Conservation (phyloP, 2,888 invertebrate genomes). For the Cactoblastis cactorum region DNA sequence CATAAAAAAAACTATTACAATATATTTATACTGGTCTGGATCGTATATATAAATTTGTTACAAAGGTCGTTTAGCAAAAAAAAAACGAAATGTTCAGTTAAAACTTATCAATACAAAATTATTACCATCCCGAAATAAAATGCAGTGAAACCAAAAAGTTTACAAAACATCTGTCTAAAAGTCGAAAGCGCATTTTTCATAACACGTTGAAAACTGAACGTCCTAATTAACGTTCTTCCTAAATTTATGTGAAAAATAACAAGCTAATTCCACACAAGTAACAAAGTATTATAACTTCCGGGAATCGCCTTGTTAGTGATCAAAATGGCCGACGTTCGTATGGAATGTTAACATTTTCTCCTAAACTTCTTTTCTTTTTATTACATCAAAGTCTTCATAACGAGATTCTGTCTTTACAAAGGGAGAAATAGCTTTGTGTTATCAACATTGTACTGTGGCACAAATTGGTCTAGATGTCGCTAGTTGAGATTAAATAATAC, state of each 20-base stretch:
- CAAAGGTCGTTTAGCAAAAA: too few species aligned
- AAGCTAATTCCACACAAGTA: constrained; percentile 53
- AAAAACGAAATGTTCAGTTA: too few species aligned
- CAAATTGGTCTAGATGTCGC: constrained; percentile 1
- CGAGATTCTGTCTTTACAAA: constrained; percentile 38
- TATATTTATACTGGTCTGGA: too few species aligned
- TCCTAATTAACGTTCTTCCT: constrained; percentile 41
- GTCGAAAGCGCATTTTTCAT: constrained; percentile 24
- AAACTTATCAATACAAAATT: too few species aligned
- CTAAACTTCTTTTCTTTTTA: constrained; percentile 53
- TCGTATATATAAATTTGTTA: too few species aligned
- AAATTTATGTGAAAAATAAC: constrained; percentile 53
- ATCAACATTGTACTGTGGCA: constrained; percentile 15
- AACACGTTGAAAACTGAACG: constrained; percentile 32
- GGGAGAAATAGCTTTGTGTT: constrained; percentile 37
- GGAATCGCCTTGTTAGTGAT: constrained; percentile 65
- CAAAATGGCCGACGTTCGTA: constrained; percentile 52
- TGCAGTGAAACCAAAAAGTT: not conserved
- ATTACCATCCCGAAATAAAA: not conserved
- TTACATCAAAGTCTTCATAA: constrained; percentile 58
- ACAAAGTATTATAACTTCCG: constrained; percentile 64
- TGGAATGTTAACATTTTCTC: constrained; percentile 60
- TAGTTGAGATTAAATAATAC: constrained; percentile 4
- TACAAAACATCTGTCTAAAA: constrained; percentile 3
- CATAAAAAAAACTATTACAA: too few species aligned